These are phyloP conservation scores for Odontomyia ornata DNA, from an alignment of 2,888 invertebrate genomes.

Conservation along the genomic window DNA sequence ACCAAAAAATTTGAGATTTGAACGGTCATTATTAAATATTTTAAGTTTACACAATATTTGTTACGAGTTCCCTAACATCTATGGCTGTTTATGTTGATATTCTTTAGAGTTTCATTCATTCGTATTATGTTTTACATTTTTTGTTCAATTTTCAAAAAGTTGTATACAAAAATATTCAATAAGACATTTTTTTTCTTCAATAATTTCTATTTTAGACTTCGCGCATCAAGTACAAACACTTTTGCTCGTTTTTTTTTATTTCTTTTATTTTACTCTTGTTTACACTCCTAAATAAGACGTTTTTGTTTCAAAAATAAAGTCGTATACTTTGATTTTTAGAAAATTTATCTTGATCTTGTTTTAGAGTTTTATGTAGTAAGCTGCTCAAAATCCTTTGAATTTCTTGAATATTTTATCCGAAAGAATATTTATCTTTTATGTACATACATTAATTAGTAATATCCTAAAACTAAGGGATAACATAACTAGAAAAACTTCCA, in stretches of 20 bases:
- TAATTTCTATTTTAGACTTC: slow-evolving; percentile 23
- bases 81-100: slow-evolving; percentile 46
- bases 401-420: not conserved
- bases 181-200: slow-evolving; percentile 42
- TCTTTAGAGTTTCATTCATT: slow-evolving; percentile 46
- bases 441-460: slow-evolving; percentile 18
- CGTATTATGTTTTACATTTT: slow-evolving; percentile 38
- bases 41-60: slow-evolving; percentile 42
- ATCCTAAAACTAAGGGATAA: not conserved
- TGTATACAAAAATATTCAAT: slow-evolving; percentile 50
- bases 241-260: slow-evolving; percentile 44
- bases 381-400: slow-evolving; percentile 34
- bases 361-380: slow-evolving; percentile 5
- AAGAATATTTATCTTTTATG: slow-evolving; percentile 23
- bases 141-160: slow-evolving; percentile 48
- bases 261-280: slow-evolving; percentile 45
- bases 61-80: slow-evolving; percentile 5
- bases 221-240: slow-evolving; percentile 32
- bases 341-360: slow-evolving; percentile 1
- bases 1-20: slow-evolving; percentile 44
- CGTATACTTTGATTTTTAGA: slow-evolving; percentile 49
- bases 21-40: slow-evolving; percentile 49
- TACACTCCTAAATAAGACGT: slow-evolving; percentile 48
- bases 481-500: not conserved
- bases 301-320: slow-evolving; percentile 50